phyloP scores from a whole-genome alignment of 2,888 invertebrate genomes.

The Bibio marci region DNA sequence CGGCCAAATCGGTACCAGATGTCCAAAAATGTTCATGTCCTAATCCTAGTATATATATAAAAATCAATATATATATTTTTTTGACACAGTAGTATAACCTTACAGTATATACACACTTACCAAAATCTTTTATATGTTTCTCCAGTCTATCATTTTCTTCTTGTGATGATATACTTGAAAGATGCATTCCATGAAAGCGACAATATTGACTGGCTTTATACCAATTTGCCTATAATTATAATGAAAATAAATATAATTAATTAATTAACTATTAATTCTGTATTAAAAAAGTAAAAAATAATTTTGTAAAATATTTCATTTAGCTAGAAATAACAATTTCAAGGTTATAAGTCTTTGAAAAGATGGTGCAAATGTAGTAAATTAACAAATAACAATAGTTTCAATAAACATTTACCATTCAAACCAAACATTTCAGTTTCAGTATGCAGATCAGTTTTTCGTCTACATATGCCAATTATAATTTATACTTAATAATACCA shows the following conservation, averaged over 20 bases:
- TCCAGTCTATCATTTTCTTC: constrained; percentile 82
- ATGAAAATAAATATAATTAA: too few species aligned
- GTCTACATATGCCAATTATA: too few species aligned
- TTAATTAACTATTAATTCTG: background rate
- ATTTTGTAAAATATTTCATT: background rate
- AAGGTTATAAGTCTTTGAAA: too few species aligned
- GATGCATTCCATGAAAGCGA: constrained; percentile 83
- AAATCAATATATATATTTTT: background rate
- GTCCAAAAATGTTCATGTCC: constrained; percentile 90
- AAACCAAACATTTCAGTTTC: too few species aligned
- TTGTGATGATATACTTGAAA: constrained; percentile 77
- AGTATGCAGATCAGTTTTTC: too few species aligned
- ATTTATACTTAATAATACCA: too few species aligned
- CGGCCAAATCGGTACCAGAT: constrained; percentile 78
- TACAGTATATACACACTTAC: too few species aligned
- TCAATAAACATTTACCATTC: too few species aligned
- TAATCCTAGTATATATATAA: constrained; percentile 46
- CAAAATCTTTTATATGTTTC: constrained; percentile 78
- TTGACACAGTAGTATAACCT: too few species aligned
- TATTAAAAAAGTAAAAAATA: background rate
- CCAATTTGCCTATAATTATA: constrained; percentile 74
- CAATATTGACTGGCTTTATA: constrained; percentile 84
- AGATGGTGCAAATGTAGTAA: too few species aligned
- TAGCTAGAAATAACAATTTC: too few species aligned
- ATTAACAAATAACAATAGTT: too few species aligned